A percentile compares a stretch with the other conserved stretches of the same genome.
Conservation (phyloP, 1,140 invertebrate genomes). For the Aphaenogaster ashmeadi region DNA sequence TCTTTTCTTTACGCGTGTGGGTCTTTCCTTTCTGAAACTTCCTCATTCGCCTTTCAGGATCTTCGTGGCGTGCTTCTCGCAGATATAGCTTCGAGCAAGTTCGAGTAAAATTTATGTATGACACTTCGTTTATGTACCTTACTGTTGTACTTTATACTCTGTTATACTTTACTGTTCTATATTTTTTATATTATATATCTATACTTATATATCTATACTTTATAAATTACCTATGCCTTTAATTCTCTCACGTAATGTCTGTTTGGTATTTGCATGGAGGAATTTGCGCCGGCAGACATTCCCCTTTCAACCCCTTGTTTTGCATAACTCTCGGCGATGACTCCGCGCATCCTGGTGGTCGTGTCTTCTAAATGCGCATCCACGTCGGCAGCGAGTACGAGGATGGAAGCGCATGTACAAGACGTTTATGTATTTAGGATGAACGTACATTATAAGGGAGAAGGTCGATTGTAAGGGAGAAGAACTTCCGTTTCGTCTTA, state of each 20-base stretch:
- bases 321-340: constrained; percentile 11
- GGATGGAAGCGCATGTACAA: constrained; percentile 10
- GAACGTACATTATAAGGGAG: constrained; percentile 8
- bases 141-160: background rate
- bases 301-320: constrained; percentile 37
- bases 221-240: constrained; percentile 1
- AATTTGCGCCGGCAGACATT: constrained; percentile 25
- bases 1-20: constrained; percentile 24
- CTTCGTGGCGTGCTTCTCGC: background rate
- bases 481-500: constrained; percentile 50
- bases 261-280: constrained; percentile 20
- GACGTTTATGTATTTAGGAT: constrained; percentile 55
- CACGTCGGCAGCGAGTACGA: background rate
- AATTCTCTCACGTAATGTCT: background rate
- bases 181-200: constrained; percentile 6
- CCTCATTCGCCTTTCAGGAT: background rate
- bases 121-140: background rate
- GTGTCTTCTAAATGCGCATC: constrained; percentile 14
- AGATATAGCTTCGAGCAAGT: constrained; percentile 19
- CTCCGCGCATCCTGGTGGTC: background rate
- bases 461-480: constrained; percentile 30
- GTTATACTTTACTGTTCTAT: background rate
- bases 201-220: background rate
- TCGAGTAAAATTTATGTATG: constrained; percentile 24
- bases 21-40: constrained; percentile 18